These are phyloP conservation scores for Rhyacophila evoluta DNA, from an alignment of 2,888 invertebrate species.

Conservation along the genomic window DNA sequence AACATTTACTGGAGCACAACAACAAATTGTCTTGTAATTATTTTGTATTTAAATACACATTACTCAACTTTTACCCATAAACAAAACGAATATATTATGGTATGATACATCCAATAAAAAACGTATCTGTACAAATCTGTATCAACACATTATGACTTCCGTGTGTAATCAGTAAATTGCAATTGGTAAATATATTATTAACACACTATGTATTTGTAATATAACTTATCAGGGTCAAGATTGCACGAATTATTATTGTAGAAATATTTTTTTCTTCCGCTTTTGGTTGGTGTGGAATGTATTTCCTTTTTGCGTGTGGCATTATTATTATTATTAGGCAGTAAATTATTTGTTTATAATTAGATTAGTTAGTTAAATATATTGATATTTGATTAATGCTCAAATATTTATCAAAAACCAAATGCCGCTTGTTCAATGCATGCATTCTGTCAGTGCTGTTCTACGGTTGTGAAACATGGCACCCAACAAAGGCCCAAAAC, in stretches of 20 bases:
- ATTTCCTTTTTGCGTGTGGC: background rate
- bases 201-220: too few relatives aligned
- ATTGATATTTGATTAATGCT: too few relatives aligned
- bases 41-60: background rate
- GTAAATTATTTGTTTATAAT: background rate
- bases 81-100: background rate
- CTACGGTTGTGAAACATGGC: too few relatives aligned
- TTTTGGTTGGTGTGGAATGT: background rate
- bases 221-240: constrained; percentile 1
- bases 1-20: background rate
- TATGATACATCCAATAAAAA: background rate
- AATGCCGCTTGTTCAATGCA: too few relatives aligned
- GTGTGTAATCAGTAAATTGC: background rate
- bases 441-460: too few relatives aligned
- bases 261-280: background rate
- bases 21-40: constrained; percentile 1
- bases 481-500: too few relatives aligned
- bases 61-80: background rate
- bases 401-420: too few relatives aligned
- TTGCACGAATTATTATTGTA: background rate
- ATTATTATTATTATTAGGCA: background rate
- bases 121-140: background rate
- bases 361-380: too few relatives aligned
- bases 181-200: background rate
- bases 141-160: background rate